Base-by-base conservation (phyloP, 2,113 vertebrate species). In the Rhinoderma darwinii region DNA sequence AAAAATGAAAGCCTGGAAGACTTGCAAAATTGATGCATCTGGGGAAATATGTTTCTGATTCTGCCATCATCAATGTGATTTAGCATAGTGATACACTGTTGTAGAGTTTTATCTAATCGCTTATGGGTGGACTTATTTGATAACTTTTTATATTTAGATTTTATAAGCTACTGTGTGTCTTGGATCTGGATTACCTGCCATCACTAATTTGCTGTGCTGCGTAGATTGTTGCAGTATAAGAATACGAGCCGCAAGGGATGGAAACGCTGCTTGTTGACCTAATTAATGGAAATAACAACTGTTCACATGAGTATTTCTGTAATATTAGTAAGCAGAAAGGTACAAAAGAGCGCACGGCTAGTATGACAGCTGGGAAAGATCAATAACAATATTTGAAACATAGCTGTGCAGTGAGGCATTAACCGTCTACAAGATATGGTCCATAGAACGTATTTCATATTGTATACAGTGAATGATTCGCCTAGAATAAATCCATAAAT, bases 31-130 rank as follows among this genome's bases (percentile, higher is more conserved):
- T 37, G 47, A 80, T 37, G 30, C 47, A 54, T 35, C 50, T 54
- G 47, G 77, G 77, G 47, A 80, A 80, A 80, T 56, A 80, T 80
- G 22, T 59, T 80, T 59, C 77, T 56, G 50, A 35, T 80, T 54
- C 77, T 80, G 32, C 77, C 74, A 77, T 76, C 44, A 77, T 77
- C 74, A 77, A 50, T 77, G 44, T 77, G 74, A 77, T 77, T 77
- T 77, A 77, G 44, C 44, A 50, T 32, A 51, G 74, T 44, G 20
- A 41, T 77, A 50, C n/a, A 51, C n/a, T 50, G 43, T 77, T 77
- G 74, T 51, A 77, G 10, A 77, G 22, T 32, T 30, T 77, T 25
- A 77, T 30, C 43, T 77, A 77, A 77, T 77, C 74, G 14, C 47
- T 77, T 77, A 50, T 77, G 43, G 74, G 47, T 77, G 51, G 74